These are phyloP conservation scores for Mellilla xanthometata DNA, from an alignment of 2,888 invertebrate genomes.

Conservation along the genomic window DNA sequence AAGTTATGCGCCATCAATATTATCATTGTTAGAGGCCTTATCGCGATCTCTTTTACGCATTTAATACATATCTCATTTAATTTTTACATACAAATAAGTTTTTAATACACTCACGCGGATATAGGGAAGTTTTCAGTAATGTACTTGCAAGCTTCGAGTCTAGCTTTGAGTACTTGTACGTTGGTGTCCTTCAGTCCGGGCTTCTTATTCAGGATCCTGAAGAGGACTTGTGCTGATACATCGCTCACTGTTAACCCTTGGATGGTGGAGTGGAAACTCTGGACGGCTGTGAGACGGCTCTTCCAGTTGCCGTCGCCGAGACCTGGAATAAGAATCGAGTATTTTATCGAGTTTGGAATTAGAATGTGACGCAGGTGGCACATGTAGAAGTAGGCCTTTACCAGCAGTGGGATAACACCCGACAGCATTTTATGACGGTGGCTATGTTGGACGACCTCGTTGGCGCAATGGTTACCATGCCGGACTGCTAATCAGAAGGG, in stretches of 20 bases:
- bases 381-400: no score
- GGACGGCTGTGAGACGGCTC: constrained; percentile 88
- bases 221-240: constrained; percentile 88
- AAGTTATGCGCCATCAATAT: no score
- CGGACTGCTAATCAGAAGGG: no score
- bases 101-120: constrained; percentile 78
- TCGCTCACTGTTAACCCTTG: constrained; percentile 84
- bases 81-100: background rate
- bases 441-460: no score
- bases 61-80: no score
- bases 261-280: constrained; percentile 85
- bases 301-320: constrained; percentile 94
- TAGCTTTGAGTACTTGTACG: constrained; percentile 93
- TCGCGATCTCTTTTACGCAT: no score
- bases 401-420: no score
- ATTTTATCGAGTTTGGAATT: no score
- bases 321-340: constrained; percentile 59
- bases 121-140: constrained; percentile 90
- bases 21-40: no score
- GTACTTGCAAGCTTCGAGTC: constrained; percentile 90
- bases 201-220: constrained; percentile 89
- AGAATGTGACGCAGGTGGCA: no score
- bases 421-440: no score
- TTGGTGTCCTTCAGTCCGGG: constrained; percentile 95
- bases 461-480: no score